Base-by-base conservation (phyloP, 2,113 vertebrate genomes). In the Procapra przewalskii region DNA sequence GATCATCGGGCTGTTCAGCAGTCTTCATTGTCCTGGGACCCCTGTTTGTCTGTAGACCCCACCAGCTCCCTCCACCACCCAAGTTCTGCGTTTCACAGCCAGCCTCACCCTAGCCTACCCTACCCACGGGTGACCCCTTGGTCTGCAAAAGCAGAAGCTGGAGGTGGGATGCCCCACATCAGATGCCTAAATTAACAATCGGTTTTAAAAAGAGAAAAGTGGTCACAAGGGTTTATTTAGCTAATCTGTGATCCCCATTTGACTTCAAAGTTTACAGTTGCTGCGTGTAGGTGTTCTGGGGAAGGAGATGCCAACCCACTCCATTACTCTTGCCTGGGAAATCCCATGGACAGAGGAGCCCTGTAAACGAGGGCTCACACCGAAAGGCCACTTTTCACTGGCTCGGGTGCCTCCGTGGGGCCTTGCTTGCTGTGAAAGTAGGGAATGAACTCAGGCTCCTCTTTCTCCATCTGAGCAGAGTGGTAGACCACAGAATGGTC, bases 341-440 rank as follows among this genome's bases (percentile, higher is more conserved):
- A 75, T 75, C n/a, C 19, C 67, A 40, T 0, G n/a, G n/a, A 67
- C 16, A 67, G 16, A 67, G 62, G 33, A n/a, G 7, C 62, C 62
- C 0, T 2, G 62, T 52, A 52, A 14, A 52, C 16, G 50, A 52
- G 14, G 50, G 50, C 48, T 50, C 3, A 0, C 99, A 99, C 87
- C 98, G 99, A 98, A 99, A 99, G 59, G 99, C 99, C 60, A 99
- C 99, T 95, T 98, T 99, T 99, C 86, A 98, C 97, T 48, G 99
- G 97, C 7, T 99, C 98, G 3, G 99, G 99, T 12, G 99, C 99
- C 97, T 99, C 99, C 0, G 2, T 7, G 3, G 97, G 99, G 6
- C 99, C 99, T 13, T 99, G 99, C 97, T 99, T 99, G 98, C 99
- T 99, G 8, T 99, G 99, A 96, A 97, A 97, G 71, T 99, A 99